Evolutionary conservation across 2,888 invertebrate species (phyloP).

Genomic region (Calliopum simillimum): DNA sequence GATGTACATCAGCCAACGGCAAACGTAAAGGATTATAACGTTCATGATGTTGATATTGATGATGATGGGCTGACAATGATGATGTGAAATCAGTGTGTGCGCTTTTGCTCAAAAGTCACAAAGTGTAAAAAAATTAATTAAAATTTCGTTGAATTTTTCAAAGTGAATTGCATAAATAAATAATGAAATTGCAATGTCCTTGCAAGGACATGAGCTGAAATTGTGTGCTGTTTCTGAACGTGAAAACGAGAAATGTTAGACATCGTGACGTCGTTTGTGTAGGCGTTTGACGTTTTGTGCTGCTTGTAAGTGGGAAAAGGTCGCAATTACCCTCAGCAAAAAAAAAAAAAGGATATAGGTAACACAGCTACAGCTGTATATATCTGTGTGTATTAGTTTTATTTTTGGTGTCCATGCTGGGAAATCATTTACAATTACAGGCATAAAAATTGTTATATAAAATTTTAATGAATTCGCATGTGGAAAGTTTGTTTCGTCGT

Average conservation of each 20-base stretch:
- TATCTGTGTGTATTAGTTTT: too few relatives aligned
- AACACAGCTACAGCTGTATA: too few relatives aligned
- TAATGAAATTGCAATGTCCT: conserved; percentile 1
- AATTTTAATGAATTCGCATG: not conserved
- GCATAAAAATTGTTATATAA: conserved; percentile 16
- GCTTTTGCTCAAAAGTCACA: conserved; percentile 13
- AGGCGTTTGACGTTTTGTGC: too few relatives aligned
- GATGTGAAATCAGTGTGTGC: too few relatives aligned
- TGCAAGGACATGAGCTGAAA: not conserved
- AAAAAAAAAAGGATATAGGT: too few relatives aligned
- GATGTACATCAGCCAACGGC: conserved; percentile 48
- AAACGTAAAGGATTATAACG: not conserved
- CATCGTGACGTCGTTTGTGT: not conserved
- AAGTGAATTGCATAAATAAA: conserved; percentile 23
- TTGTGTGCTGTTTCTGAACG: not conserved
- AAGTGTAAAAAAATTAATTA: conserved; percentile 31
- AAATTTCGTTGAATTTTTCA: conserved; percentile 31
- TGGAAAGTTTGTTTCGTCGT: conserved; percentile 7
- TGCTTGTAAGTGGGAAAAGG: too few relatives aligned
- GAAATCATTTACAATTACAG: too few relatives aligned
- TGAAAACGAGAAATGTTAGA: not conserved
- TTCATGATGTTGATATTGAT: too few relatives aligned
- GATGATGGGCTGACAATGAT: too few relatives aligned
- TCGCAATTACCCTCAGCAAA: too few relatives aligned
- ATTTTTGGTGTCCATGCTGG: too few relatives aligned